Evolutionary conservation across 1,140 invertebrate species (phyloP).

Genomic region (Nephotettix cincticeps): DNA sequence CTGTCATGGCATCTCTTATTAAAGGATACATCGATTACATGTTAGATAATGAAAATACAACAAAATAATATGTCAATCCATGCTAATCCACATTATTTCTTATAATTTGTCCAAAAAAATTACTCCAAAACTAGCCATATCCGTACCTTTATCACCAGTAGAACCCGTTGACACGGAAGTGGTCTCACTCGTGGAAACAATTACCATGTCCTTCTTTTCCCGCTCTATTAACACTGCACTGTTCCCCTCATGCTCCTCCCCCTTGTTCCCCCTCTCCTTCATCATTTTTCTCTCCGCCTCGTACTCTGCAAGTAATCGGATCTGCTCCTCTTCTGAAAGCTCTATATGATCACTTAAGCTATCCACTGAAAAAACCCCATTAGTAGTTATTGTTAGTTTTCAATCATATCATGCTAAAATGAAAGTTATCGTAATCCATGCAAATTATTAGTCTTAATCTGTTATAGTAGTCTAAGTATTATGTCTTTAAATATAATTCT

Average conservation of each 20-base stretch:
- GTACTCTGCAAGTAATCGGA: slow-evolving; percentile 38
- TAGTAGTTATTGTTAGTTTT: slow-evolving; percentile 22
- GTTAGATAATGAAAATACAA: too few species aligned
- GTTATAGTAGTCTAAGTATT: too few species aligned
- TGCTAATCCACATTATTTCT: too few species aligned
- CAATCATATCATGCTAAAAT: too few species aligned
- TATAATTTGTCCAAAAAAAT: too few species aligned
- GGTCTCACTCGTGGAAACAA: slow-evolving; percentile 20
- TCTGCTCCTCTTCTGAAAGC: slow-evolving; percentile 42
- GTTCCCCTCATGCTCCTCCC: slow-evolving; percentile 26
- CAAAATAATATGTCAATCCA: too few species aligned
- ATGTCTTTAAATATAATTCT: too few species aligned
- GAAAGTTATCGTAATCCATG: too few species aligned
- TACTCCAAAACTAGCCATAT: too few species aligned
- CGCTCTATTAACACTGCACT: slow-evolving; percentile 14
- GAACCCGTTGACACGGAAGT: slow-evolving; percentile 22
- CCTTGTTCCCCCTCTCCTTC: slow-evolving; percentile 13
- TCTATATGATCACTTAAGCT: slow-evolving; percentile 33
- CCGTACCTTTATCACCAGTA: slow-evolving; percentile 30
- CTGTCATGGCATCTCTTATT: too few species aligned
- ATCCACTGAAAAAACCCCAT: slow-evolving; percentile 25
- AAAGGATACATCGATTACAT: too few species aligned
- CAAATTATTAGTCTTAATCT: too few species aligned
- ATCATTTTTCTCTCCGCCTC: slow-evolving; percentile 37
- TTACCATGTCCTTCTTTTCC: slow-evolving; percentile 33